Percentiles rank a stretch among this genome's conserved stretches.
phyloP scores from a whole-genome alignment of 1,140 invertebrate species.

The Nasonia vitripennis region DNA sequence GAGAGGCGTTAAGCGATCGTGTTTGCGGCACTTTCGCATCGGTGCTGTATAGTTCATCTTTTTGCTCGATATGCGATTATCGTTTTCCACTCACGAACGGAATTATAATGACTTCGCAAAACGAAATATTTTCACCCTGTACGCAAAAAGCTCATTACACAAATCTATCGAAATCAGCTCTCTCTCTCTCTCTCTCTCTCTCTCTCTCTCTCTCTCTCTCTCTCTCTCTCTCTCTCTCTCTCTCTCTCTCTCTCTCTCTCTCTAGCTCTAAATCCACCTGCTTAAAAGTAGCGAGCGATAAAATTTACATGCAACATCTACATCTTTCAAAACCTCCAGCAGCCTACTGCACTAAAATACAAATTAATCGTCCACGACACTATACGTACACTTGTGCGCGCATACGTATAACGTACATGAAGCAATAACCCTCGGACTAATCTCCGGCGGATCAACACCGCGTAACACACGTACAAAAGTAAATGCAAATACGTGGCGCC shows the following conservation, averaged over 20 bases:
- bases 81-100: background rate
- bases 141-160: too few species aligned
- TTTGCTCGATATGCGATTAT: background rate
- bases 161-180: background rate
- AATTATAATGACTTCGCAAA: too few species aligned
- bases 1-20: slow-evolving; percentile 35
- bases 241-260: too few species aligned
- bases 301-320: slow-evolving; percentile 11
- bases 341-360: background rate
- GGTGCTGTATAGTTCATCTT: background rate
- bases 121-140: too few species aligned
- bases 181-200: too few species aligned
- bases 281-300: background rate
- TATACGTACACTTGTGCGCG: background rate
- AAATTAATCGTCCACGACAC: slow-evolving; percentile 7
- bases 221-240: background rate
- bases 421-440: slow-evolving; percentile 36
- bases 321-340: background rate
- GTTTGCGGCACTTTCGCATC: slow-evolving; percentile 11
- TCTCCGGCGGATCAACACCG: slow-evolving; percentile 53
- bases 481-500: slow-evolving; percentile 38
- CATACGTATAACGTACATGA: background rate
- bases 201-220: background rate
- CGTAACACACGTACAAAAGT: slow-evolving; percentile 6
- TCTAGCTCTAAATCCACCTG: background rate